Conservation (phyloP, 2,888 invertebrate genomes). For the Cerceris rybyensis region DNA sequence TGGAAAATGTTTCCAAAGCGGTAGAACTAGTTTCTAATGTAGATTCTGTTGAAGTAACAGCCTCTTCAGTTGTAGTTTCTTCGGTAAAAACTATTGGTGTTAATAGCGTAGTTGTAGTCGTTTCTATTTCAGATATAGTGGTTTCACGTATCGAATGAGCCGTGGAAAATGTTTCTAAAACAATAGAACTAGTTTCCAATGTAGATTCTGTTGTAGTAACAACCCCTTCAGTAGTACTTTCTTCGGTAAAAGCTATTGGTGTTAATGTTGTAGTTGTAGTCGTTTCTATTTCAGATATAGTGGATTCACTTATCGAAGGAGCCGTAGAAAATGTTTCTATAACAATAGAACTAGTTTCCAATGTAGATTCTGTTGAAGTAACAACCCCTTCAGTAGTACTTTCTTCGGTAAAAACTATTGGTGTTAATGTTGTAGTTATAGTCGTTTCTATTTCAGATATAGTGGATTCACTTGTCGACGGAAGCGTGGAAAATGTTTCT, state of each 20-base stretch:
- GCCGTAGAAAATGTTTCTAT: neutral
- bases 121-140: neutral
- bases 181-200: conserved; percentile 3
- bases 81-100: neutral
- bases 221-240: neutral
- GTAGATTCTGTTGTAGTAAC: neutral
- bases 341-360: neutral
- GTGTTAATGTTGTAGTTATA: neutral
- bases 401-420: neutral
- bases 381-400: neutral
- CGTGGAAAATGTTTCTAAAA: neutral
- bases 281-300: neutral
- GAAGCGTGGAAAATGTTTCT: neutral
- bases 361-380: neutral
- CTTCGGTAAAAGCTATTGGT: neutral
- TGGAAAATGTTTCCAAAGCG: neutral
- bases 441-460: neutral
- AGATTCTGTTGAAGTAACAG: neutral
- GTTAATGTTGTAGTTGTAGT: neutral
- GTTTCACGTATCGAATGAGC: neutral
- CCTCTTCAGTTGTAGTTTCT: neutral
- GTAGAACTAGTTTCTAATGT: neutral
- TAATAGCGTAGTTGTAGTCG: neutral
- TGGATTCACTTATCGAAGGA: neutral
- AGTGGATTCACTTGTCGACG: neutral